Evolutionary conservation across 2,113 vertebrate genomes (phyloP).

Genomic region (Vidua chalybeata): DNA sequence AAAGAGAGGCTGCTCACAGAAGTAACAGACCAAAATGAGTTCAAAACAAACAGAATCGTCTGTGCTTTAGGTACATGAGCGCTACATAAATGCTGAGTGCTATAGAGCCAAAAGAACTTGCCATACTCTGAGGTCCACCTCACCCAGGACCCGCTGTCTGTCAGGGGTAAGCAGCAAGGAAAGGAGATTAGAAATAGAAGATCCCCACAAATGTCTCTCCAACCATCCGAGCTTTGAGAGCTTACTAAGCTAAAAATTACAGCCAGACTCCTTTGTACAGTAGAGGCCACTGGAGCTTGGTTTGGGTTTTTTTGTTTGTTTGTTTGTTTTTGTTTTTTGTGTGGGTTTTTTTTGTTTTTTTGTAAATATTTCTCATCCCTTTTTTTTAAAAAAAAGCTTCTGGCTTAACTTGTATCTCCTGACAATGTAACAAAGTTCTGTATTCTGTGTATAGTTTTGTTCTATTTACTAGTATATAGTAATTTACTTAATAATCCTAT

Average conservation of each 20-base stretch:
- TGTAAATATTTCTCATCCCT: background rate
- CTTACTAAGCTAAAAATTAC: background rate
- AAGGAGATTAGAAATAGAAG: slow-evolving; percentile 18
- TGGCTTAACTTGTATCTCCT: background rate
- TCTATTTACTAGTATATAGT: background rate
- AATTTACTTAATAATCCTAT: background rate
- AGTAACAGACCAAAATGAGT: background rate
- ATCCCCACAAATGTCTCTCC: background rate
- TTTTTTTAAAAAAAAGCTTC: background rate
- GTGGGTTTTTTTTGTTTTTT: background rate
- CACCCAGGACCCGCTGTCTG: background rate
- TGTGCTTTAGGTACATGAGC: background rate
- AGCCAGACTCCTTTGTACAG: background rate
- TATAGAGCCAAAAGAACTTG: background rate
- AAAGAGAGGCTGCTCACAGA: background rate
- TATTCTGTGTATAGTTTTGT: background rate
- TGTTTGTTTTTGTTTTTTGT: too few relatives aligned
- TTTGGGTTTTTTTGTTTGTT: too few relatives aligned
- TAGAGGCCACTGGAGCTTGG: background rate
- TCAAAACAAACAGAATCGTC: background rate
- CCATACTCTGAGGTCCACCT: background rate
- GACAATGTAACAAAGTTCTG: background rate
- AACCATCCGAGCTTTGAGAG: background rate
- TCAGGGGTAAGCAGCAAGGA: background rate
- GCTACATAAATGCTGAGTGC: background rate